Evolutionary conservation across 1,140 invertebrate species (phyloP), one percentile per base, ranked within the genome.

Genomic region (Mya arenaria): DNA sequence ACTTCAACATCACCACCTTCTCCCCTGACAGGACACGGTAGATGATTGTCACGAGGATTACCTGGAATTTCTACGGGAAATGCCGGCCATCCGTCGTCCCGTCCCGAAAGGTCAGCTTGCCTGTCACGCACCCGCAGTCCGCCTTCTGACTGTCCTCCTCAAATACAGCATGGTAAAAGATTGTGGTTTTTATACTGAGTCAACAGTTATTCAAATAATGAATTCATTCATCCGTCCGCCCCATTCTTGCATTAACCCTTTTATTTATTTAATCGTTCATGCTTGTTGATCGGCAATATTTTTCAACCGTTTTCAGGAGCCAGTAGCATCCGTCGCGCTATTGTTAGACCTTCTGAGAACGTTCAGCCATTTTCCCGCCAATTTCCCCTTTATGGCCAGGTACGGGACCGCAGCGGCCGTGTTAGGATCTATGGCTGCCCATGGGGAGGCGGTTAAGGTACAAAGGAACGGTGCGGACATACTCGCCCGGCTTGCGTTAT

Each of bases 41-140:
- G 39, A 79, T 4, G 78, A 87, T 69, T 81, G 87, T n/a, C 56
- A 73, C 36, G 81, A 82, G 19, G 83, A 87, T 10, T 65, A 85
- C 30, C 32, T 79, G 48, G 66, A 72, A 0, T 90, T 88, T 58
- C 58, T 89, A 28, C 74, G 72, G 10, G 88, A 86, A 23, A 78
- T 88, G n/a, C 84, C 86, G 30, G 25, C 28, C 69, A 8, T 30
- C 44, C 17, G 37, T 25, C 71, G 72, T 28, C 85, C 85, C 17
- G 66, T 86, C 30, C n/a, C n/a, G n/a, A n/a, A n/a, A n/a, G n/a
- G n/a, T n/a, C n/a, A n/a, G n/a, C n/a, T n/a, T n/a, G n/a, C n/a
- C n/a, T n/a, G n/a, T n/a, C 89, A 90, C 75, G 84, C 56, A 17
- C 87, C 86, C 28, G 84, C 88, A 15, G 86, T 88, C 23, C 77